These are phyloP conservation scores for Mellivora capensis DNA, from an alignment of 2,113 vertebrate species.

Conservation along the genomic window DNA sequence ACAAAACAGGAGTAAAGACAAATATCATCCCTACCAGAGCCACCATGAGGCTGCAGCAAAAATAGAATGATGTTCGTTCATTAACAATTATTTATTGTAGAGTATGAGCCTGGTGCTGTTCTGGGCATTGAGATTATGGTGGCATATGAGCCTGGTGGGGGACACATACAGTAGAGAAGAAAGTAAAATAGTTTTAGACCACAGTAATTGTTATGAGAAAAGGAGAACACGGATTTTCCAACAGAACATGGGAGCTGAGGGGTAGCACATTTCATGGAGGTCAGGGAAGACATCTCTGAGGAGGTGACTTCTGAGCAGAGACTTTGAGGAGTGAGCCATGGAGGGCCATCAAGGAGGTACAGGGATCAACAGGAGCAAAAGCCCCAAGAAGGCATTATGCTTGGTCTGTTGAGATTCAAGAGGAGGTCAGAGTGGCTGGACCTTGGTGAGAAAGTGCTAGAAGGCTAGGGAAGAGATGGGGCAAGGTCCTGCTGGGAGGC, in stretches of 20 bases:
- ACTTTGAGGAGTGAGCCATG: rapidly evolving
- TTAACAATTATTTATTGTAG: neutral
- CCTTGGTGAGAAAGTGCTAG: neutral
- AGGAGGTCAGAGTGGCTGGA: neutral
- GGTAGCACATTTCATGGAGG: neutral
- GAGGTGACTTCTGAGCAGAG: neutral
- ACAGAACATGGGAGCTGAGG: neutral
- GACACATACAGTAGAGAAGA: neutral
- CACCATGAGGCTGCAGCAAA: neutral
- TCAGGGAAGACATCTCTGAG: neutral
- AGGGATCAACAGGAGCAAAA: too few relatives aligned
- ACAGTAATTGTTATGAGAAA: neutral
- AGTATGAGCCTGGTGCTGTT: neutral
- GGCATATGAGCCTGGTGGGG: rapidly evolving
- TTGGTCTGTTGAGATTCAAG: neutral
- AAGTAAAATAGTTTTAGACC: neutral
- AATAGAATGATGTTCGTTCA: neutral
- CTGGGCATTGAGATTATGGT: too few relatives aligned
- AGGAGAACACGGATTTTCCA: neutral
- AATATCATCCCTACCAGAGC: neutral
- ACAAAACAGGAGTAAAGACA: neutral
- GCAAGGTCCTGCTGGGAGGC: neutral
- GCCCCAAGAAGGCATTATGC: neutral
- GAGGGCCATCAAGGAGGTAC: neutral
- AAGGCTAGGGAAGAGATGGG: neutral